These are phyloP conservation scores for Coluber constrictor DNA, from an alignment of 2,797 vertebrate species.

Conservation along the genomic window DNA sequence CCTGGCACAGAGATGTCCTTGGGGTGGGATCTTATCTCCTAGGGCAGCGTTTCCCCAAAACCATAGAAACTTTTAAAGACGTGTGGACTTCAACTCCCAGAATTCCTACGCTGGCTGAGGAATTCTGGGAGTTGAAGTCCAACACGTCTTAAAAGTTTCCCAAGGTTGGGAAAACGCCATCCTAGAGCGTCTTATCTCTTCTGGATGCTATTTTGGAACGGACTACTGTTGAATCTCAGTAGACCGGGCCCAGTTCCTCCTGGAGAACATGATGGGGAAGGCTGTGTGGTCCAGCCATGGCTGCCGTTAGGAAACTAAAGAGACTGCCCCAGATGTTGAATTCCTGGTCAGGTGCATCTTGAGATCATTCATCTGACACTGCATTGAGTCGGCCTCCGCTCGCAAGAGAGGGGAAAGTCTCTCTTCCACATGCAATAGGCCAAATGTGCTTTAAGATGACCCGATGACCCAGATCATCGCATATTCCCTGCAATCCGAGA, in stretches of 20 bases:
- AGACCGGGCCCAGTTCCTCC: background rate
- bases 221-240: background rate
- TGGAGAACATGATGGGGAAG: background rate
- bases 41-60: too few species aligned
- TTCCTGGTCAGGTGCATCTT: background rate
- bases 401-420: background rate
- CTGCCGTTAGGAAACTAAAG: background rate
- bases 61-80: background rate
- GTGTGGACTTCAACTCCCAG: background rate
- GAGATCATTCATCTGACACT: background rate
- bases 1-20: too few species aligned
- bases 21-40: too few species aligned
- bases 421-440: background rate
- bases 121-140: background rate
- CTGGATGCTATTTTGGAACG: background rate
- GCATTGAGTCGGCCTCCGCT: background rate
- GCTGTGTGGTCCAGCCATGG: too few species aligned
- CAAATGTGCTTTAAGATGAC: background rate
- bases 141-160: background rate
- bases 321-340: background rate
- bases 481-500: background rate
- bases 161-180: too few species aligned
- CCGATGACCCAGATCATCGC: background rate
- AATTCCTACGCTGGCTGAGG: background rate
- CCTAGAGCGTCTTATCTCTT: background rate